A percentile compares a stretch with the other conserved stretches of the same genome.
These are phyloP conservation scores for Ophion slaviceki DNA, from an alignment of 2,888 invertebrate species.

Conservation along the genomic window DNA sequence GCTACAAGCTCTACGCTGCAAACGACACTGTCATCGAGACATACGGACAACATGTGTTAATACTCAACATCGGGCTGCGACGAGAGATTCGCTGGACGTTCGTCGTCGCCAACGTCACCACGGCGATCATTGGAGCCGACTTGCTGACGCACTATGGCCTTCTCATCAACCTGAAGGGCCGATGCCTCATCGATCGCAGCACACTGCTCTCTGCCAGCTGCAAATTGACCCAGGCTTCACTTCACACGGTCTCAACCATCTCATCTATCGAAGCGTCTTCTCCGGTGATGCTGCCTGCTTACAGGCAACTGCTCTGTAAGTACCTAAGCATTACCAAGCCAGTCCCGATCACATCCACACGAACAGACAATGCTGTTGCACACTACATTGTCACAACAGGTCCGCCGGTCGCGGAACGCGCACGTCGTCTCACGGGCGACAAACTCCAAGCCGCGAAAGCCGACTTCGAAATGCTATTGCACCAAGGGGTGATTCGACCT, in stretches of 20 bases:
- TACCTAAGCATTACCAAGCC: not conserved
- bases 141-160: not conserved
- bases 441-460: not conserved
- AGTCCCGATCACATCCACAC: not conserved
- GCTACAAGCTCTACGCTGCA: not conserved
- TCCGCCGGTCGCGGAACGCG: not conserved
- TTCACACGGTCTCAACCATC: not conserved
- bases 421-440: slow-evolving; percentile 5
- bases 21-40: not conserved
- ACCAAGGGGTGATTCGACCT: not conserved
- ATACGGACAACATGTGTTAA: not conserved
- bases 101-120: not conserved
- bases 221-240: too few species aligned
- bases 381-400: not conserved
- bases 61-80: not conserved
- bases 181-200: not conserved
- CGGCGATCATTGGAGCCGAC: not conserved
- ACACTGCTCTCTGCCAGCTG: too few species aligned
- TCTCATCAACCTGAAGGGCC: not conserved
- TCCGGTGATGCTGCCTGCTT: not conserved
- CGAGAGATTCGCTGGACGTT: not conserved
- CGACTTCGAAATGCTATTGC: not conserved
- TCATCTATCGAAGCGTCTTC: not conserved
- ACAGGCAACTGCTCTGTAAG: not conserved
- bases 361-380: not conserved